These are phyloP conservation scores for Beaufortia kweichowensis DNA, from an alignment of 2,113 vertebrate species.

Conservation along the genomic window DNA sequence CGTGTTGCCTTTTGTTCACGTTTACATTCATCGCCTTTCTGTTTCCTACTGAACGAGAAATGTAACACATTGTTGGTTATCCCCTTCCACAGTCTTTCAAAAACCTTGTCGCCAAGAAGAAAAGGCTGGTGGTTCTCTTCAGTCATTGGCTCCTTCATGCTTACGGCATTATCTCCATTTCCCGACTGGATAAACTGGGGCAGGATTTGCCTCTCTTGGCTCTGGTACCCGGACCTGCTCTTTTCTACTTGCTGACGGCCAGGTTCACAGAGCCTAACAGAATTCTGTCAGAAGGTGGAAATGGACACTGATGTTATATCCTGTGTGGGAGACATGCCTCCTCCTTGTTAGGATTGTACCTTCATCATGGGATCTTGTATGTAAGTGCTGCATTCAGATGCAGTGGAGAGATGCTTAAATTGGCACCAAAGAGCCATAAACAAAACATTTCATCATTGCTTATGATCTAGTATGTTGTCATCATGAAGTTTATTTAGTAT, in stretches of 20 bases:
- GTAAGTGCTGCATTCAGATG: background rate
- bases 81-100: constrained; percentile 81
- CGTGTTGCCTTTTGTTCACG: background rate
- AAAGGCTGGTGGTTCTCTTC: constrained; percentile 91
- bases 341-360: no score
- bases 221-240: constrained; percentile 89
- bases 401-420: background rate
- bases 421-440: constrained; percentile 14
- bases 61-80: constrained; percentile 6
- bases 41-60: background rate
- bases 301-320: constrained; percentile 78
- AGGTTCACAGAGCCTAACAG: constrained; percentile 93
- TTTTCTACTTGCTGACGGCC: constrained; percentile 93
- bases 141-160: constrained; percentile 98
- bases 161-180: constrained; percentile 97
- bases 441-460: background rate
- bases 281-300: constrained; percentile 90
- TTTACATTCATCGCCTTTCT: background rate
- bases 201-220: constrained; percentile 90
- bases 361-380: background rate
- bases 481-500: background rate
- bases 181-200: constrained; percentile 88
- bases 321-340: background rate
- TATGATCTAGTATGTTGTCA: constrained; percentile 8
- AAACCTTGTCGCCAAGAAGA: constrained; percentile 92